A percentile compares a stretch with the other conserved stretches of the same genome.
phyloP scores from a whole-genome alignment of 2,888 invertebrate species.

The Candidula unifasciata region DNA sequence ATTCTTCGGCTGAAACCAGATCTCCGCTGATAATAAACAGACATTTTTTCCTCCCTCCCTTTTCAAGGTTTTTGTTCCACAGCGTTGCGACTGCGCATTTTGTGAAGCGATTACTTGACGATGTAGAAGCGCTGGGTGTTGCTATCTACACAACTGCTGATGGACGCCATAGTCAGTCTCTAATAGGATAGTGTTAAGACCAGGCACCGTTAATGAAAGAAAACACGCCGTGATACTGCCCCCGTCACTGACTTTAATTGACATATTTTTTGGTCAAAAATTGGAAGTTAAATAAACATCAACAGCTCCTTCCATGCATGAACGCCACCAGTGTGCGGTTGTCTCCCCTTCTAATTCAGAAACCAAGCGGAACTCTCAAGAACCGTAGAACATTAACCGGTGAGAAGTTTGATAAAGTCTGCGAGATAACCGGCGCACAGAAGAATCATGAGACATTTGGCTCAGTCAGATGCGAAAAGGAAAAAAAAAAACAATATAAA shows the following conservation, averaged over 20 bases:
- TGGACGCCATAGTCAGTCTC: background rate
- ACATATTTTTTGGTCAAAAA: constrained; percentile 40
- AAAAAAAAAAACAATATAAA: background rate
- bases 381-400: constrained; percentile 13
- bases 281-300: constrained; percentile 43
- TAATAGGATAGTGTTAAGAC: background rate
- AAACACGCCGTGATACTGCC: constrained; percentile 27
- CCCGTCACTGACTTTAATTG: constrained; percentile 38
- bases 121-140: background rate
- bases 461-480: background rate
- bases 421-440: background rate
- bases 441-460: background rate
- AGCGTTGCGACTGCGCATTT: background rate
- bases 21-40: background rate
- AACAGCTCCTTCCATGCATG: constrained; percentile 32
- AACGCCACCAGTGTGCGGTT: background rate
- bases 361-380: constrained; percentile 33
- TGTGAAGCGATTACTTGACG: background rate
- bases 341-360: constrained; percentile 25
- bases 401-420: background rate
- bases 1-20: background rate
- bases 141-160: background rate
- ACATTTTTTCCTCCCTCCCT: background rate
- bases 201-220: constrained; percentile 6
- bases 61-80: background rate